phyloP scores from a whole-genome alignment of 2,113 vertebrate species.

The Misgurnus mizolepis region DNA sequence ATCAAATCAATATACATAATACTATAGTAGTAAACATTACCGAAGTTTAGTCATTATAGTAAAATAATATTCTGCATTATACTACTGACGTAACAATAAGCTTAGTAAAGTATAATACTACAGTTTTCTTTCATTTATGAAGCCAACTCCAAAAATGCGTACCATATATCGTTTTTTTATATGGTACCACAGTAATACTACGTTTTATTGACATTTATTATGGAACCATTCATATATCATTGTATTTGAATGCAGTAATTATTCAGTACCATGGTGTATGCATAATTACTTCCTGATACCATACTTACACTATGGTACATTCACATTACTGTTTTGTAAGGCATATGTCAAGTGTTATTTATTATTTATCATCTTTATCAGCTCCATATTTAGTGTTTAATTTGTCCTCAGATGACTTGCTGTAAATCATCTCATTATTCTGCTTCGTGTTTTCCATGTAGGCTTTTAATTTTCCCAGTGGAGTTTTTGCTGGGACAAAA shows the following conservation, averaged over 20 bases:
- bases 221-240: too few relatives aligned
- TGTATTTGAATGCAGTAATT: not conserved
- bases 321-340: not conserved
- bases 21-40: too few relatives aligned
- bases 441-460: not conserved
- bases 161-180: too few relatives aligned
- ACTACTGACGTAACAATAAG: too few relatives aligned
- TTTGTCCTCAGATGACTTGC: not conserved
- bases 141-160: too few relatives aligned
- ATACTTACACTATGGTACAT: not conserved
- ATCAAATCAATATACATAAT: too few relatives aligned
- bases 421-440: not conserved
- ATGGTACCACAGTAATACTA: too few relatives aligned
- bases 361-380: not conserved
- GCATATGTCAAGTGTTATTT: not conserved
- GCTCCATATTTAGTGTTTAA: not conserved
- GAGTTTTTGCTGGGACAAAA: slow-evolving; percentile 69
- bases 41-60: too few relatives aligned
- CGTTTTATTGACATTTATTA: too few relatives aligned
- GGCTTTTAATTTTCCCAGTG: slow-evolving; percentile 55
- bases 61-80: too few relatives aligned
- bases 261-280: not conserved
- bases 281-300: not conserved
- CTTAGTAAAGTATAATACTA: too few relatives aligned
- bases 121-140: too few relatives aligned